A percentile compares a stretch with the other conserved stretches of the same genome.
Conservation (phyloP, 2,888 invertebrate species). For the Thymelicus lineola region DNA sequence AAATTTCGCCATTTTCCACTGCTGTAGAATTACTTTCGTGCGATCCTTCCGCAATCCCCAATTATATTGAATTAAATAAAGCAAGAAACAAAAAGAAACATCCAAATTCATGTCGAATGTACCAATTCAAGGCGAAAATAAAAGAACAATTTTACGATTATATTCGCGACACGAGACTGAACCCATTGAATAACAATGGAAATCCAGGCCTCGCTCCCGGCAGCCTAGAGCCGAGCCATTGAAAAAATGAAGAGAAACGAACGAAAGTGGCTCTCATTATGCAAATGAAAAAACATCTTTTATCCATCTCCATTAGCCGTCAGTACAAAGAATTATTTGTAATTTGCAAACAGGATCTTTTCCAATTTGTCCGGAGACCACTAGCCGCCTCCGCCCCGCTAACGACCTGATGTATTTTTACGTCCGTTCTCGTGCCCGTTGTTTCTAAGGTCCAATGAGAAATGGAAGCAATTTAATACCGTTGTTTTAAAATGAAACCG, state of each 20-base stretch:
- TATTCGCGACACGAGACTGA: conserved; percentile 48
- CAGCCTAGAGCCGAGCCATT: conserved; percentile 53
- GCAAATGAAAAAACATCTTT: conserved; percentile 70
- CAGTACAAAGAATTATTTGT: conserved; percentile 69
- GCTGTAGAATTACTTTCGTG: conserved; percentile 4
- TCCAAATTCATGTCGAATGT: conserved; percentile 30
- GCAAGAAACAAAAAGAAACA: conserved; percentile 23
- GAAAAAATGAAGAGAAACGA: conserved; percentile 63
- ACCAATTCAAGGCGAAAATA: conserved; percentile 28
- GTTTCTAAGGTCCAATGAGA: conserved; percentile 52
- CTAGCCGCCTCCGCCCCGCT: conserved; percentile 50
- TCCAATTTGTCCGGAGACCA: conserved; percentile 65
- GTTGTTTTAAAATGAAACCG: conserved; percentile 41
- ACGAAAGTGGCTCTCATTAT: conserved; percentile 68
- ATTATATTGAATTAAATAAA: conserved; percentile 20
- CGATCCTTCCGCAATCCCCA: conserved; percentile 12
- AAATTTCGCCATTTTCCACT: background rate
- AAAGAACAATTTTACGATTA: conserved; percentile 53
- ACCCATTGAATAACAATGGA: conserved; percentile 56
- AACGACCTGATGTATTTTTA: conserved; percentile 61
- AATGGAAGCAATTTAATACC: conserved; percentile 45
- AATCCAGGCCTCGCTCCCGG: conserved; percentile 52
- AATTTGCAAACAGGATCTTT: conserved; percentile 70
- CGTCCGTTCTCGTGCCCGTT: conserved; percentile 54
- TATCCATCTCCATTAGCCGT: conserved; percentile 68